These are phyloP conservation scores for Drosophila insularis DNA, from an alignment of 1,140 invertebrate species.

Conservation along the genomic window DNA sequence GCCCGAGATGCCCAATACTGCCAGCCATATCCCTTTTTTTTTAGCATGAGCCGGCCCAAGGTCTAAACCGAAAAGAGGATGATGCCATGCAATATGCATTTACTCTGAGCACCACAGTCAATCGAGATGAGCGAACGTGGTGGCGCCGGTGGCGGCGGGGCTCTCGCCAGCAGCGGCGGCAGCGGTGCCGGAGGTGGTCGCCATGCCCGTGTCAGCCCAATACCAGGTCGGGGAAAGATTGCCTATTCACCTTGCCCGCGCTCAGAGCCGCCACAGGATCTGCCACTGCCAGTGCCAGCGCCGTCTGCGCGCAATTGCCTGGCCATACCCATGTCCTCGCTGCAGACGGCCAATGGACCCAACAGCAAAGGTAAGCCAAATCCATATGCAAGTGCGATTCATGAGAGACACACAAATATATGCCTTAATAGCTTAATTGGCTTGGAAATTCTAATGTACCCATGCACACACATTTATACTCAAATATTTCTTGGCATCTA, in stretches of 20 bases:
- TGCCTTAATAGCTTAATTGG: neutral
- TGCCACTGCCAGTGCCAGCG: constrained; percentile 57
- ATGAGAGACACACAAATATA: neutral
- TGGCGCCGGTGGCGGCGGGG: constrained; percentile 37
- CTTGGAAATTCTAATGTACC: neutral
- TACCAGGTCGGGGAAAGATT: constrained; percentile 83
- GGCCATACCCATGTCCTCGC: constrained; percentile 74
- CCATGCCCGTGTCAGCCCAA: constrained; percentile 82
- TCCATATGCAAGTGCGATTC: too few relatives aligned
- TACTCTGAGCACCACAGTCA: constrained; percentile 23
- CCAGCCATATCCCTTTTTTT: constrained; percentile 36
- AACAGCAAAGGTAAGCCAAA: constrained; percentile 57
- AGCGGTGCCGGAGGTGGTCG: constrained; percentile 44
- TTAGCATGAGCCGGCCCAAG: constrained; percentile 10
- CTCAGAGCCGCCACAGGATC: constrained; percentile 83
- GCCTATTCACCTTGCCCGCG: constrained; percentile 85
- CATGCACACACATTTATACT: constrained; percentile 16
- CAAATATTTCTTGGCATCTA: constrained; percentile 52
- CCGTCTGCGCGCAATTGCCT: constrained; percentile 61
- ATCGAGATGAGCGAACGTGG: constrained; percentile 63
- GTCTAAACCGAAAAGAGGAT: constrained; percentile 4
- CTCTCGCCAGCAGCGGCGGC: constrained; percentile 22
- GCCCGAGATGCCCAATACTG: neutral
- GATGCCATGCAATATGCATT: constrained; percentile 33
- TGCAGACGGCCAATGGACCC: constrained; percentile 78